These are phyloP conservation scores for Psettodes erumei DNA, from an alignment of 2,113 vertebrate genomes.

Conservation along the genomic window DNA sequence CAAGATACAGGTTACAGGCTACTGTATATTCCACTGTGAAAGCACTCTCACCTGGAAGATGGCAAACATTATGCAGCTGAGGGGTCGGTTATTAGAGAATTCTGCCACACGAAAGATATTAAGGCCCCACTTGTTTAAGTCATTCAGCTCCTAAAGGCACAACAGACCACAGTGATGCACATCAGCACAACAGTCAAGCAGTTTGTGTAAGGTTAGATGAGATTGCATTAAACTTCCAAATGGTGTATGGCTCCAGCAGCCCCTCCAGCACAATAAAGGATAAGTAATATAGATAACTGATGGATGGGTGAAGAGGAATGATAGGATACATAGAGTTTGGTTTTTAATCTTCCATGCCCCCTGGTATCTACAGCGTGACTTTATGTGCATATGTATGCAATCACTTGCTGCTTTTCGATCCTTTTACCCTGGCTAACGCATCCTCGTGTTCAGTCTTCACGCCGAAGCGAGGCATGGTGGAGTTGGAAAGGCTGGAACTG, in stretches of 20 bases:
- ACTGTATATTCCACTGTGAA: not conserved
- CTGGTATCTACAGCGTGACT: not conserved
- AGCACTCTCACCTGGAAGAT: constrained; percentile 89
- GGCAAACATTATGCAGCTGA: constrained; percentile 92
- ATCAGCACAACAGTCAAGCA: not conserved
- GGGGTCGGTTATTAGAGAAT: constrained; percentile 90
- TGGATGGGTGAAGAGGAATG: not conserved
- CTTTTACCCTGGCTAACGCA: constrained; percentile 85
- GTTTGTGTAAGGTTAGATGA: not conserved
- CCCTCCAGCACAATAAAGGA: no score
- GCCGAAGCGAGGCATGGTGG: constrained; percentile 87
- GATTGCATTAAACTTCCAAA: not conserved
- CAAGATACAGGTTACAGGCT: not conserved
- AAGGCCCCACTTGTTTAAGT: constrained; percentile 95
- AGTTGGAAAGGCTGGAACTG: constrained; percentile 86
- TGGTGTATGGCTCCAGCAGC: not conserved
- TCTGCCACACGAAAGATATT: constrained; percentile 93
- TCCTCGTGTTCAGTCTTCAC: constrained; percentile 93
- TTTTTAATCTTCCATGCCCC: not conserved
- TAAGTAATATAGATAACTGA: no score
- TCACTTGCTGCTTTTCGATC: not conserved
- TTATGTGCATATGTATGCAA: not conserved
- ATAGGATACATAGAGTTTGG: not conserved
- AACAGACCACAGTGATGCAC: constrained; percentile 6
- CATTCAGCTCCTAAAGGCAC: constrained; percentile 87